Evolutionary conservation across 2,113 vertebrate species (phyloP), one percentile per base, ranked within the genome.

Genomic region (Microcebus ravelobensis): DNA sequence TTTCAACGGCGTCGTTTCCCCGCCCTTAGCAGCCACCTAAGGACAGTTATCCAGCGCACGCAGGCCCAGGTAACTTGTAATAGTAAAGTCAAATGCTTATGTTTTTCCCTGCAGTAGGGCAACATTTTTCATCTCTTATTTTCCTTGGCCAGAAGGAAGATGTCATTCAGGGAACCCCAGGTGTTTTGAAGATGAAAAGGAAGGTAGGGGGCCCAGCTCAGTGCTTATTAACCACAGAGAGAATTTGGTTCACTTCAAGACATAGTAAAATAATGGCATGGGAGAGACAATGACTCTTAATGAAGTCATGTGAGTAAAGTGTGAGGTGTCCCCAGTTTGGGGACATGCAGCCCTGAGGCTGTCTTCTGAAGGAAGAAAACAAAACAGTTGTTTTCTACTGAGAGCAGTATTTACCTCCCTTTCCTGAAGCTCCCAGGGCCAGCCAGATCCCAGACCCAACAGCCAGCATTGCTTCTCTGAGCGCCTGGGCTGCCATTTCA

Each of bases 131-230:
- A 94, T 97, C 97, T 96, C 83, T 81, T 87, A 97, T 97, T 97
- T 96, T 97, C 92, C 91, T 68, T 79, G 91, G 84, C 96, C 90
- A 76, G 87, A 86, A 27, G 50, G 79, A 96, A 96, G 95, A 97
- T 98, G 97, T 93, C 97, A 97, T 97, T 98, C 98, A 98, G 92
- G 68, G 95, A 96, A 96, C 96, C 96, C 97, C 96, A 97, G 96
- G 98, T 82, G 97, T 96, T 97, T 94, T 96, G 97, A 98, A 98
- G 97, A 98, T 97, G 91, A 96, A 97, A 98, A 97, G 90, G 13
- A 65, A 1, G 13, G 71, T 91, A 96, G 97, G 92, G 91, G 97
- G 55, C 23, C 96, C 87, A 80, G 67, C 87, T 94, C 96, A 65
- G 96, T 98, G 96, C 95, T 98, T 98, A 98, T 97, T 98, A 98